Evolutionary conservation across 2,888 invertebrate species (phyloP), one percentile per base, ranked within the genome.

Genomic region (Metellina segmentata): DNA sequence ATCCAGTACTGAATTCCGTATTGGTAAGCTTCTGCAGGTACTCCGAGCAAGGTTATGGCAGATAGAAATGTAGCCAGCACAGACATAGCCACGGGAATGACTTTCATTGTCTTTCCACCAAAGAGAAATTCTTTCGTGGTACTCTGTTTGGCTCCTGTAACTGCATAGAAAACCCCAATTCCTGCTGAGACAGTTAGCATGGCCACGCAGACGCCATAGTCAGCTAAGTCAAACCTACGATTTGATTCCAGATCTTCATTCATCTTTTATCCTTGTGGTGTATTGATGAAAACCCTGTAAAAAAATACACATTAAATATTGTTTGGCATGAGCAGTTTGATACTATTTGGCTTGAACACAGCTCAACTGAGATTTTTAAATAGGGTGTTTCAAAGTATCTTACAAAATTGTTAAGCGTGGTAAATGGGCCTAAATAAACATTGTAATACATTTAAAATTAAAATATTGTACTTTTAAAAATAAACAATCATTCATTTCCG

Each of bases 41-140:
- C 98, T 4, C 98, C 98, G 93, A 98, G 95, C 79, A 98, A 95
- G 94, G 98, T 98, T 93, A 98, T 97, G 61, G 98, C 98, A 53
- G 98, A 98, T 94, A 98, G 96, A 94, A 98, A 98, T 95, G 98
- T 98, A 49, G 98, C 98, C 78, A 98, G 97, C 85, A 98, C 95
- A 83, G 98, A 98, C 95, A 98, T 96, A 0, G 98, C 97, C 95
- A 98, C 98, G 0, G 98, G 98, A 93, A 98, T 96, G 0, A 97
- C 97, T 34, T 97, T 97, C 98, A 98, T 98, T 51, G 96, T 85
- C 5, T 97, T 97, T 13, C 96, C 96, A 0, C 98, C 98, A 77
- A 98, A 96, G 8, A 98, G 95, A 93, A 98, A 97, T 94, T 98
- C 98, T 93, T 96, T 96, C 86, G 97, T 97, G 0, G 96, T 96